Evolutionary conservation across 2,113 vertebrate genomes (phyloP), one percentile per base, ranked within the genome.

Genomic region (Dryoscopus gambensis): DNA sequence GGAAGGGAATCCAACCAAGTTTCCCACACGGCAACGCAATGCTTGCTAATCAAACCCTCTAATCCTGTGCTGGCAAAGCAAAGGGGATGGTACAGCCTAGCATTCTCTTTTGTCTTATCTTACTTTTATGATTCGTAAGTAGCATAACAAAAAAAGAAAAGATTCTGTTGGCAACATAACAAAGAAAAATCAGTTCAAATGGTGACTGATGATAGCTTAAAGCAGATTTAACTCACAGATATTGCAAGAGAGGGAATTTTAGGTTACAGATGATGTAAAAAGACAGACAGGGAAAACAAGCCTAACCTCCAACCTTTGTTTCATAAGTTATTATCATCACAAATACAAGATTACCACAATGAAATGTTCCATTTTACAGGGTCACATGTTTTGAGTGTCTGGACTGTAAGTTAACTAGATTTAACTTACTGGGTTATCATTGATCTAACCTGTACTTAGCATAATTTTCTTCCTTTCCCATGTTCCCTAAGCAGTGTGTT

Each of bases 201-300:
- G 53, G 64, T 84, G 79, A 96, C 88, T 88, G 83, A 96, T 89
- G 88, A 94, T 84, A 90, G 93, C 89, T 92, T 87, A 60, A 89
- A 90, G 88, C 60, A 89, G 93, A 93, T 94, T 89, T 87, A 94
- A 90, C 68, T 88, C 46, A 79, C 13, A 95, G 88, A 93, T 90
- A 89, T 11, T 78, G 73, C 73, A 89, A 81, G 73, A 89, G 80
- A 90, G 82, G 85, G 90, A 90, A 83, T 92, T 93, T 89, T 93
- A 84, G 68, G 88, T 92, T 97, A 85, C 56, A 96, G 83, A 90
- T 84, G 73, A 96, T 84, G 86, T 71, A 93, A 70, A 87, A 90
- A 81, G 85, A 84, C 93, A 94, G 84, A 95, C 90, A 90, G 62
- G 87, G 91, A 95, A 96, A 96, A 95, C 93, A 96, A 96, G 79